These are phyloP conservation scores for Drosophila pallidifrons DNA, from an alignment of 1,140 invertebrate genomes.

Conservation along the genomic window DNA sequence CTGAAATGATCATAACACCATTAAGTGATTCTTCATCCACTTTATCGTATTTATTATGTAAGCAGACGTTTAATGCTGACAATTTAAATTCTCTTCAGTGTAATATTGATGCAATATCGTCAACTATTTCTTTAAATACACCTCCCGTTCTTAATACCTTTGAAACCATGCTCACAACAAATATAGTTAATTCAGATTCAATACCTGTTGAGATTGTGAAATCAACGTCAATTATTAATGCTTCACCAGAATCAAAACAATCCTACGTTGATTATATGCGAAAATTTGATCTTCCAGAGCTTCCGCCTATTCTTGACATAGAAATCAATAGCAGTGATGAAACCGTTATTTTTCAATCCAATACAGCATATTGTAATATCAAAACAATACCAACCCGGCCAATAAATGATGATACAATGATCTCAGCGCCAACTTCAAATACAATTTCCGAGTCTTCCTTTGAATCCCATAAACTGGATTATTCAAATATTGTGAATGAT, in stretches of 20 bases:
- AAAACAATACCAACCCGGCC: not conserved
- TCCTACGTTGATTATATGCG: slow-evolving; percentile 75
- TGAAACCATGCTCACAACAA: slow-evolving; percentile 56
- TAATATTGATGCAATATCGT: not conserved
- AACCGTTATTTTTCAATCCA: not conserved
- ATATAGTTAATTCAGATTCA: slow-evolving; percentile 20
- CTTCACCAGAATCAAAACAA: slow-evolving; percentile 31
- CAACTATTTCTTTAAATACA: slow-evolving; percentile 38
- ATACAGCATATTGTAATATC: not conserved
- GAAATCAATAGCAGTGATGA: not conserved
- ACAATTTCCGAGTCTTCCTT: not conserved
- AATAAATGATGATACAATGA: not conserved
- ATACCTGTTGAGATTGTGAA: not conserved
- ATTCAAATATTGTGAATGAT: not conserved
- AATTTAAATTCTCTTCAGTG: not conserved
- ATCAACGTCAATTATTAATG: slow-evolving; percentile 35
- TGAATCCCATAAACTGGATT: not conserved
- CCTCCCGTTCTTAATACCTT: slow-evolving; percentile 21
- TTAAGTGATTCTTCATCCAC: slow-evolving; percentile 31
- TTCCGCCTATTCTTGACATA: slow-evolving; percentile 59
- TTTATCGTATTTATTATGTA: slow-evolving; percentile 18
- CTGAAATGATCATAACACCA: slow-evolving; percentile 11
- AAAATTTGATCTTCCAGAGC: slow-evolving; percentile 70
- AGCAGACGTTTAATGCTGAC: slow-evolving; percentile 1
- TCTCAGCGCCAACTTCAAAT: not conserved